Evolutionary conservation across 2,797 vertebrate species (phyloP).

Genomic region (Anguilla anguilla): DNA sequence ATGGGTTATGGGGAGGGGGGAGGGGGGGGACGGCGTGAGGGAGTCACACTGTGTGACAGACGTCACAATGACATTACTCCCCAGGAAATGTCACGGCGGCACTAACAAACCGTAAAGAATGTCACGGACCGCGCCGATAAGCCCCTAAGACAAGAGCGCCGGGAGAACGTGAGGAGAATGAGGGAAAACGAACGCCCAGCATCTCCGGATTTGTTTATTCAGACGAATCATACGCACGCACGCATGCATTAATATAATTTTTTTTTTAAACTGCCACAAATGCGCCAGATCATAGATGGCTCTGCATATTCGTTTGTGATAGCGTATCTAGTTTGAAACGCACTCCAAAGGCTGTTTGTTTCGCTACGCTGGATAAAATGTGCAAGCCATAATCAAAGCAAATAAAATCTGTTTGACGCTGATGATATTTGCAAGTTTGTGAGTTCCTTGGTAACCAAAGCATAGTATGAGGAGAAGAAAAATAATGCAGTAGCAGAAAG

Average conservation of each 20-base stretch:
- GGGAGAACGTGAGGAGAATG: not conserved
- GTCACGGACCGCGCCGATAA: not conserved
- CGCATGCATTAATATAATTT: not conserved
- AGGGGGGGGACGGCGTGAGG: not conserved
- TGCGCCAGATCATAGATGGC: not conserved
- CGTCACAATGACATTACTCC: not conserved
- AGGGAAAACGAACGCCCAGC: no score
- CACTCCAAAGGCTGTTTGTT: not conserved
- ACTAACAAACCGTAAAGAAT: conserved; percentile 9
- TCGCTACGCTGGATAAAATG: not conserved
- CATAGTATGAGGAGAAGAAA: not conserved
- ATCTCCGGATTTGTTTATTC: not conserved
- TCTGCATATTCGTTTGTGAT: not conserved
- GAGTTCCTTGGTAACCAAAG: not conserved
- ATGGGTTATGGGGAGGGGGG: no score
- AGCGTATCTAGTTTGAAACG: not conserved
- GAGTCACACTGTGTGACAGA: not conserved
- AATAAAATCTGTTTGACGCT: not conserved
- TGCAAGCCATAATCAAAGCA: not conserved
- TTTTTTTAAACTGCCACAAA: not conserved
- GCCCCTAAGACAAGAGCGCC: not conserved
- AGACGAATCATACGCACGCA: not conserved
- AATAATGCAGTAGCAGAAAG: not conserved
- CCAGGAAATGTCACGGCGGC: not conserved
- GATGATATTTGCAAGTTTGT: not conserved